Evolutionary conservation across 1,140 invertebrate species (phyloP).

Genomic region (Paraescarpia echinospica): DNA sequence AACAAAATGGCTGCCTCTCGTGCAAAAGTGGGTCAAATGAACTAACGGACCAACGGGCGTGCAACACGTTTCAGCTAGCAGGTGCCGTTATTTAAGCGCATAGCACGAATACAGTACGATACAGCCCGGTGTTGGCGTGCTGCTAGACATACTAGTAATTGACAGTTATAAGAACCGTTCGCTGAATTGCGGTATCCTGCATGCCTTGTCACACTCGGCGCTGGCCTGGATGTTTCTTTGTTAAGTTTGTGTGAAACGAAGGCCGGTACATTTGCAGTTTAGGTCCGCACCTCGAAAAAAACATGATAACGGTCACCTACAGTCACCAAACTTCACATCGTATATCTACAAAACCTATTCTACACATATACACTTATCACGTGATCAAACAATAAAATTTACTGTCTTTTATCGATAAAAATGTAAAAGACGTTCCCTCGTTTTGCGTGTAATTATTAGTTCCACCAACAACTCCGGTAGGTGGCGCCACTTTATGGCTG

Average conservation of each 20-base stretch:
- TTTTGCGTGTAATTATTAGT: too few relatives aligned
- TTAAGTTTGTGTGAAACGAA: background rate
- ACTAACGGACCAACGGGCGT: background rate
- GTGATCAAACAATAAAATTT: too few relatives aligned
- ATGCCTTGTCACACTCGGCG: background rate
- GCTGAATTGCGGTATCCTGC: background rate
- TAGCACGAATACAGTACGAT: background rate
- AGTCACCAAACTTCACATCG: too few relatives aligned
- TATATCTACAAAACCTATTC: too few relatives aligned
- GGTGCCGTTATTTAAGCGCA: background rate
- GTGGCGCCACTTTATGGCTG: too few relatives aligned
- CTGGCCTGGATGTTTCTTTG: background rate
- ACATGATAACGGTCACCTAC: too few relatives aligned
- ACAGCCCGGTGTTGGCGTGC: background rate
- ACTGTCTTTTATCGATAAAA: too few relatives aligned
- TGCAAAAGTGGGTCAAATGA: slow-evolving; percentile 5
- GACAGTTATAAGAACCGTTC: background rate
- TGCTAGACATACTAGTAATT: background rate
- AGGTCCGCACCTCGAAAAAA: too few relatives aligned
- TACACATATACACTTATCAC: too few relatives aligned
- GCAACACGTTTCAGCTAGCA: background rate
- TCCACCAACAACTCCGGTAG: too few relatives aligned
- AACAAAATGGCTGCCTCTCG: background rate
- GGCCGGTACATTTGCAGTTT: too few relatives aligned
- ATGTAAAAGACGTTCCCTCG: too few relatives aligned